These are phyloP conservation scores for Acleris literana DNA, from an alignment of 2,888 invertebrate genomes.

Conservation along the genomic window DNA sequence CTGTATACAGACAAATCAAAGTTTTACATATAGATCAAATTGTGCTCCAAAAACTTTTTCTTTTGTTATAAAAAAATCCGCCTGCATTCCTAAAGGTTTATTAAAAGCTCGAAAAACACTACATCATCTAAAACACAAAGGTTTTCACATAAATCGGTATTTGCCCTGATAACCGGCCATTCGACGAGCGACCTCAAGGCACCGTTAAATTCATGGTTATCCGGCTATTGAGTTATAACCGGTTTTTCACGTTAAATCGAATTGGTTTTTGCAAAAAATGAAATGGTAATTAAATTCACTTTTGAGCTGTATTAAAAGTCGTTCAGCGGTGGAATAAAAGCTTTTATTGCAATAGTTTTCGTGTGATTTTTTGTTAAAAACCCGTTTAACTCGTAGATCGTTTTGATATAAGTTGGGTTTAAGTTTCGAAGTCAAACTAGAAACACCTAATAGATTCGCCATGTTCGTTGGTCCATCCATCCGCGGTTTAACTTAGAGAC, in stretches of 20 bases:
- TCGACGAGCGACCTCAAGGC: slow-evolving; percentile 23
- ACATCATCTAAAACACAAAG: slow-evolving; percentile 17
- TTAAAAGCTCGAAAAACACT: slow-evolving; percentile 10
- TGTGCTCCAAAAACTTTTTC: not conserved
- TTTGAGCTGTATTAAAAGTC: not conserved
- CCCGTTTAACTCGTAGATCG: too few species aligned
- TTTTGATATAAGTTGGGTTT: too few species aligned
- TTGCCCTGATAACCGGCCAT: slow-evolving; percentile 18
- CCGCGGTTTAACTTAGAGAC: too few species aligned
- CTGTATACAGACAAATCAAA: too few species aligned
- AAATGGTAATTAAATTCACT: not conserved
- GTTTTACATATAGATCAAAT: too few species aligned
- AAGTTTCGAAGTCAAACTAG: too few species aligned
- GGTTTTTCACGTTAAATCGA: slow-evolving; percentile 8
- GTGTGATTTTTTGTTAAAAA: too few species aligned
- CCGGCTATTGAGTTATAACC: slow-evolving; percentile 10
- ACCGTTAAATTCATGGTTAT: slow-evolving; percentile 15
- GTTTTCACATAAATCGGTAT: slow-evolving; percentile 24
- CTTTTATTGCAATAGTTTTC: too few species aligned
- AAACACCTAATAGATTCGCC: too few species aligned
- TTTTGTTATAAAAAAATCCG: slow-evolving; percentile 4
- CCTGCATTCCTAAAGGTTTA: not conserved
- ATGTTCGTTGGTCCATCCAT: too few species aligned
- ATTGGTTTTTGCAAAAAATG: not conserved
- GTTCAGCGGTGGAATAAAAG: too few species aligned